Base-by-base conservation (phyloP, 2,797 vertebrate species). In the Muscicapa comitata region DNA sequence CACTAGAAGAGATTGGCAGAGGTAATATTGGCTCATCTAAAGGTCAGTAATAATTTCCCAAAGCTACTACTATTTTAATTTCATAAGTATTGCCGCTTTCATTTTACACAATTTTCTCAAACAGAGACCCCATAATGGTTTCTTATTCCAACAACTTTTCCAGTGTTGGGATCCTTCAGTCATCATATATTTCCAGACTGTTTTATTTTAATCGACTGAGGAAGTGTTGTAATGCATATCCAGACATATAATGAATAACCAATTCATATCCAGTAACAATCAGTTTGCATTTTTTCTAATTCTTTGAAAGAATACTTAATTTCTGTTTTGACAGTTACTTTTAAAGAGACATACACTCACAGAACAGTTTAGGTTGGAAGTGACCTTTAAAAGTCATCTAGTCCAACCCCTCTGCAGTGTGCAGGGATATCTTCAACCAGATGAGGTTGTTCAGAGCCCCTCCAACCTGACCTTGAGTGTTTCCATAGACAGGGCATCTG, bases 1-100 rank as follows among this genome's bases (percentile, higher is more conserved):
- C 23, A 9, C 28, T 55, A 26, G 16, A 73, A 50, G 23, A 75
- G 11, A 9, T 9, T 88, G 35, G 18, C 31, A 70, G 62, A 77
- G 28, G 13, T 59, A 10, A 63, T 67, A 55, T 3, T 23, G 35
- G 8, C 6, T 66, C 1, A 38, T 70, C 23, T 31, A 85, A 82
- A 86, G 28, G 17, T 66, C 45, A 51, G 9, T 43, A 91, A 55
- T 28, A 72, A 86, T 92, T 80, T 79, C 24, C 35, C 65, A 87
- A 48, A 85, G 13, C 21, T 74, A 17, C 38, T 63, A 33, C 1
- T 2, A 24, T 75, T 92, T 76, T 54, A 40, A 40, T 73, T 81
- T 61, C 9, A 23, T 50, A 92, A 38, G 10, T 20, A 33, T 38
- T 65, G 13, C 5, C 38, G 65, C 9, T 75, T 65, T 50, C 2